These are phyloP conservation scores for Megalopta genalis DNA, from an alignment of 1,140 invertebrate genomes.

Conservation along the genomic window DNA sequence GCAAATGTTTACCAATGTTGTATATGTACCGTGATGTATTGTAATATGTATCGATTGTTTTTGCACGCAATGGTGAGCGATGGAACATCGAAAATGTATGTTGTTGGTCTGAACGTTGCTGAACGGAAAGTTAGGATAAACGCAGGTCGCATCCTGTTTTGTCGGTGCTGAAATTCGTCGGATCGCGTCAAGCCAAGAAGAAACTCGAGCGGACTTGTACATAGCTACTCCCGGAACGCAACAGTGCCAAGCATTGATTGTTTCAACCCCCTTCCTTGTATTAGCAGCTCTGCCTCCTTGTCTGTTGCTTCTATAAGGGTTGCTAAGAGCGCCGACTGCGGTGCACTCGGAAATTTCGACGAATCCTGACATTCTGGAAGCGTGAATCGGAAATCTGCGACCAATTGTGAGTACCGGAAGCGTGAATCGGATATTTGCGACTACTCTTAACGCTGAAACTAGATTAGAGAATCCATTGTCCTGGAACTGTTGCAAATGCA, in stretches of 20 bases:
- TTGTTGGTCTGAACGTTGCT: neutral
- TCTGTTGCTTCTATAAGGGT: neutral
- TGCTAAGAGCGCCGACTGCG: constrained; percentile 1
- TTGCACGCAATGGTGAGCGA: too few species aligned
- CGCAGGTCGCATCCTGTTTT: neutral
- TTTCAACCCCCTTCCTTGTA: constrained; percentile 5
- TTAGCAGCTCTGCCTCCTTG: constrained; percentile 8
- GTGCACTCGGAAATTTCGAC: neutral
- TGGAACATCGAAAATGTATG: too few species aligned
- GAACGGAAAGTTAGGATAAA: neutral
- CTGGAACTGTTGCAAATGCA: too few species aligned
- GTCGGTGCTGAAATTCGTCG: neutral
- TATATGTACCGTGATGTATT: too few species aligned
- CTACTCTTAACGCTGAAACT: too few species aligned
- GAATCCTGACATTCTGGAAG: too few species aligned
- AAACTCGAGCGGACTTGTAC: constrained; percentile 60
- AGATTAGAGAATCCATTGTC: too few species aligned
- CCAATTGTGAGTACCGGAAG: neutral
- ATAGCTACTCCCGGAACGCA: constrained; percentile 62
- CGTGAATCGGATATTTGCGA: too few species aligned
- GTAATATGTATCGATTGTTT: too few species aligned
- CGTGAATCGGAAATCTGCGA: too few species aligned
- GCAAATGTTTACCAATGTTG: too few species aligned
- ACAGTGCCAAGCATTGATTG: constrained; percentile 64
- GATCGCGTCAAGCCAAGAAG: neutral